Percentiles rank a stretch among this genome's conserved stretches.
Conservation (phyloP, 2,797 vertebrate species). For the Pangasius djambal region DNA sequence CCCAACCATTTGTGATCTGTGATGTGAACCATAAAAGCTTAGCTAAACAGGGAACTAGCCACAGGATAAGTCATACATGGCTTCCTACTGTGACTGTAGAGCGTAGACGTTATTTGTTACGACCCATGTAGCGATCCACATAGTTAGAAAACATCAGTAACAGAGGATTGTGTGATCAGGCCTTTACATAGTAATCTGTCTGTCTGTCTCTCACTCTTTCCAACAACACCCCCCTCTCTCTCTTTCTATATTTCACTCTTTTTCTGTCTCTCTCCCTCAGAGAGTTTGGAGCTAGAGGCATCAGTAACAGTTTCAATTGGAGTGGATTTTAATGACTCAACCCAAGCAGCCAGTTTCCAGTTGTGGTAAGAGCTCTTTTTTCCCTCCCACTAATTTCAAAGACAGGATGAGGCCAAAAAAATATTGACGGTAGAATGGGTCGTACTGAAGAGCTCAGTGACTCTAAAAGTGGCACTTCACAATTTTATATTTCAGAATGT, state of each 20-base stretch:
- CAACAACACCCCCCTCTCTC: too few relatives aligned
- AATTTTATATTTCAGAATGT: background rate
- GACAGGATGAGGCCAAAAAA: background rate
- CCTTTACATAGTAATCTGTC: background rate
- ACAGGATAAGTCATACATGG: background rate
- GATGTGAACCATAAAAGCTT: background rate
- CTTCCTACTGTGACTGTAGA: background rate
- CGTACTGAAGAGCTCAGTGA: background rate
- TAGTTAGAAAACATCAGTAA: background rate
- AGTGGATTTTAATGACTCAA: constrained; percentile 96
- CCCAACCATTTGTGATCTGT: background rate
- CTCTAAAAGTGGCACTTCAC: background rate
- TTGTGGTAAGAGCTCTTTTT: constrained; percentile 83
- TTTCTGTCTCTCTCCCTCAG: constrained; percentile 72
- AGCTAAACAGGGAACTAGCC: background rate
- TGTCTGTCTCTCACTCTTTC: background rate
- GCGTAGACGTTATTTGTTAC: background rate
- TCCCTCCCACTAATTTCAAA: too few relatives aligned
- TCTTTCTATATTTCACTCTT: background rate
- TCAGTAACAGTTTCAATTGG: constrained; percentile 90
- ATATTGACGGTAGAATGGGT: background rate
- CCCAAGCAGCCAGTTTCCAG: constrained; percentile 92
- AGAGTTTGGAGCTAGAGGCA: constrained; percentile 84
- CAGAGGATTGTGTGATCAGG: background rate
- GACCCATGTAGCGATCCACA: background rate